These are phyloP conservation scores for Anisognathus igniventris DNA, from an alignment of 2,797 vertebrate species.

Conservation along the genomic window DNA sequence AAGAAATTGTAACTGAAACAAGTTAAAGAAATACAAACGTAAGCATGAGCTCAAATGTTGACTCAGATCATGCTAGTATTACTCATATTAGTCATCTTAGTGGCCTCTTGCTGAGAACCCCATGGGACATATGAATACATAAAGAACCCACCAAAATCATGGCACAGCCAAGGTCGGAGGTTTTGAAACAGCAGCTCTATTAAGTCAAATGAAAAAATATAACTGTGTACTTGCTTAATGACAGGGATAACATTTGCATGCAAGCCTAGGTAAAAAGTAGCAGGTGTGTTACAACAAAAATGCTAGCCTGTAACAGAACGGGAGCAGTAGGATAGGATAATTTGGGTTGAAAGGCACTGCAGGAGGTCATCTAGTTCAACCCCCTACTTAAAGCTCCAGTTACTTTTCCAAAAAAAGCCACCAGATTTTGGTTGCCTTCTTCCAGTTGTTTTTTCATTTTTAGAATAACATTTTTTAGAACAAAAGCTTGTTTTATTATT, in stretches of 20 bases:
- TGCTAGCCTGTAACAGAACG: background rate
- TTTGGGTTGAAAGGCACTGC: background rate
- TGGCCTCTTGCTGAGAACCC: background rate
- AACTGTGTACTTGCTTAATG: background rate
- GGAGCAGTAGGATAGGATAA: background rate
- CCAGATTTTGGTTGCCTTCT: background rate
- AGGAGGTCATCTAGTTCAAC: background rate
- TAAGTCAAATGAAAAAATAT: background rate
- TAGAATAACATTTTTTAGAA: background rate
- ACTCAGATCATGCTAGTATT: background rate
- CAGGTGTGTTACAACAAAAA: background rate
- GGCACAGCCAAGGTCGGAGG: background rate
- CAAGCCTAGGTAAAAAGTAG: background rate
- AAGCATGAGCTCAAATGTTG: conserved; percentile 9
- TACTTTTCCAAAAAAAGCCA: background rate
- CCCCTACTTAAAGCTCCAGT: background rate
- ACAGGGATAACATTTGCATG: background rate
- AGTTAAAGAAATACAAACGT: background rate
- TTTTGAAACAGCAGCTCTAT: background rate
- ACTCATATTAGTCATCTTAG: conserved; percentile 25
- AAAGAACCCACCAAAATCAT: background rate
- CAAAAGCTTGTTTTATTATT: background rate
- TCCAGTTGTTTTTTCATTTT: background rate
- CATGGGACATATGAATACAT: background rate
- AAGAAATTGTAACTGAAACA: background rate